Base-by-base conservation (phyloP, 2,797 vertebrate species). In the Sebastes umbrosus region DNA sequence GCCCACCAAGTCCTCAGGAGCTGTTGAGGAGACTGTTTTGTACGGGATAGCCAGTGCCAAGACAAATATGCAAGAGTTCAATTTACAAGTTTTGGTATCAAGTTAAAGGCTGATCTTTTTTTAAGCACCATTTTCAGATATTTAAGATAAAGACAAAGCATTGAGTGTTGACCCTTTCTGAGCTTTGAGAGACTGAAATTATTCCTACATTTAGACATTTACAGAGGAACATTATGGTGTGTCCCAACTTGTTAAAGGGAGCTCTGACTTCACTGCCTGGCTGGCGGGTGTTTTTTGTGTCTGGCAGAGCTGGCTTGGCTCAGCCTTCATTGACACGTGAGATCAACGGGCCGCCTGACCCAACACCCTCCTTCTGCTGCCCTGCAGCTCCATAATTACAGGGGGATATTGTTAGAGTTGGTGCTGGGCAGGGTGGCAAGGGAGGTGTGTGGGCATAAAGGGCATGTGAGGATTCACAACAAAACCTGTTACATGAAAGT, bases 291-390 rank as follows among this genome's bases (percentile, higher is more conserved):
- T 90, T 93, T 93, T 90, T 89, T 83, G 85, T 86, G 86, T 88
- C 79, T 87, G 83, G 84, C 87, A 82, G 88, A 73, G 87, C 80
- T 79, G 70, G 84, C 77, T 88, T 86, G 69, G 88, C 86, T 74
- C 88, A 85, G 90, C 79, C 80, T 87, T 82, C 75, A n/a, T 59
- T 74, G 85, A 94, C 92, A 94, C 72, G 84, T 92, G 90, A 91
- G 90, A 91, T 81, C 68, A 80, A 77, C 43, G 24, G 63, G 85
- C 76, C 78, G 63, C 88, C 84, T 86, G 87, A 89, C 86, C 87
- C 16, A 31, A 86, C 80, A 82, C 73, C 76, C 79, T 85, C 84
- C 84, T 85, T 55, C 68, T 80, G 84, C 78, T 80, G 83, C 86
- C 91, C 84, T 71, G 79, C 64, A 86, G 90, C 84, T 68, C 79